Base-by-base conservation (phyloP, 2,113 vertebrate genomes). In the Struthidea cinerea region DNA sequence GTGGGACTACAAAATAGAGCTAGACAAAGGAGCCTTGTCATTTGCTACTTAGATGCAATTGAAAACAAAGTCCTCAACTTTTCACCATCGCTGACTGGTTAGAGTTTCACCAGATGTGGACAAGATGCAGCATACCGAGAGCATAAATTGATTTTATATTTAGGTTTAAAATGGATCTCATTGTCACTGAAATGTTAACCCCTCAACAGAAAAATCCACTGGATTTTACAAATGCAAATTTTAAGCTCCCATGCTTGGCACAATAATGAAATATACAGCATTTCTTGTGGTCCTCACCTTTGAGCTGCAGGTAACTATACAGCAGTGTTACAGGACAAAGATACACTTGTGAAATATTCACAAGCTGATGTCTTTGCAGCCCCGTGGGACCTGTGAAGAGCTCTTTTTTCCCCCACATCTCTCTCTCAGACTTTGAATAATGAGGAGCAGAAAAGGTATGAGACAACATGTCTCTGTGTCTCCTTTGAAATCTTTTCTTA, bases 381-480 rank as follows among this genome's bases (percentile, higher is more conserved):
- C 96, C 92, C 82, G 7, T 95, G 97, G 97, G 98, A 97, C 91
- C 80, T 91, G 82, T 93, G 96, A 97, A 96, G 93, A 96, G 95
- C 82, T 95, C 92, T 89, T 92, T 96, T 87, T 85, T 49, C 7
- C 28, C 90, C 91, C 91, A 81, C 87, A 92, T 95, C 79, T 90
- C 89, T 95, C 84, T 95, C 94, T 95, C 94, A 65, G 96, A 94
- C 91, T 97, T 98, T 97, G 97, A 97, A 96, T 97, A 96, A 96
- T 96, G 96, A 97, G 89, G 90, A 95, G 89, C 84, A 93, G 81
- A 95, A 95, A 95, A 97, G 71, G 79, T 91, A 95, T 61, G 92
- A 96, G 96, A 95, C 92, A 94, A 90, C 77, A 64, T 92, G 90
- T 96, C 96, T 95, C 63, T 84, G 84, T 96, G 92, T 95, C 94